Evolutionary conservation across 2,888 invertebrate species (phyloP).

Genomic region (Magallana nippona): DNA sequence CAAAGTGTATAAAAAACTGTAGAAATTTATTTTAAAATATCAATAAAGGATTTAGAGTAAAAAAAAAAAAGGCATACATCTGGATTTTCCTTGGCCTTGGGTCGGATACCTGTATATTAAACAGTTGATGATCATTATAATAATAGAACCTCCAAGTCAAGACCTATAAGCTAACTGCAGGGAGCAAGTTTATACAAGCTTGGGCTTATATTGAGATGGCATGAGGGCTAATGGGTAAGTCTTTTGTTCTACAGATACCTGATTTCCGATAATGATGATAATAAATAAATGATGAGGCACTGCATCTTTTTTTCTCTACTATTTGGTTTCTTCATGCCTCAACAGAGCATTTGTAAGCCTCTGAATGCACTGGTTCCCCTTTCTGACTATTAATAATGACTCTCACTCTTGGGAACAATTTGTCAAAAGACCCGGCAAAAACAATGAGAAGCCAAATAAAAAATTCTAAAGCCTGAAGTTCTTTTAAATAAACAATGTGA

Average conservation of each 20-base stretch:
- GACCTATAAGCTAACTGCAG: too few relatives aligned
- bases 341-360: neutral
- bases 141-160: neutral
- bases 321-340: neutral
- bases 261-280: neutral
- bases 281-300: neutral
- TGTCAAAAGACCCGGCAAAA: neutral
- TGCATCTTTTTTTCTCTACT: neutral
- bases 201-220: neutral
- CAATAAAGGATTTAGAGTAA: conserved; percentile 43
- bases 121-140: conserved; percentile 7
- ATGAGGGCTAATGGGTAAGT: neutral
- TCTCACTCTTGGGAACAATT: neutral
- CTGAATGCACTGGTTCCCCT: neutral
- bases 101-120: conserved; percentile 14
- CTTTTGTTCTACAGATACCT: neutral
- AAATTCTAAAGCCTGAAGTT: too few relatives aligned
- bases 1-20: conserved; percentile 43
- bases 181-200: neutral
- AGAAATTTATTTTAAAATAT: conserved; percentile 36
- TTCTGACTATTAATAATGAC: neutral
- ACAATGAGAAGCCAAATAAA: too few relatives aligned
- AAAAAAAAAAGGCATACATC: conserved; percentile 25
- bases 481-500: too few relatives aligned
- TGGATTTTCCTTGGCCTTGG: conserved; percentile 10